Evolutionary conservation across 2,888 invertebrate species (phyloP).

Genomic region (Xestoiulus laeticollis): DNA sequence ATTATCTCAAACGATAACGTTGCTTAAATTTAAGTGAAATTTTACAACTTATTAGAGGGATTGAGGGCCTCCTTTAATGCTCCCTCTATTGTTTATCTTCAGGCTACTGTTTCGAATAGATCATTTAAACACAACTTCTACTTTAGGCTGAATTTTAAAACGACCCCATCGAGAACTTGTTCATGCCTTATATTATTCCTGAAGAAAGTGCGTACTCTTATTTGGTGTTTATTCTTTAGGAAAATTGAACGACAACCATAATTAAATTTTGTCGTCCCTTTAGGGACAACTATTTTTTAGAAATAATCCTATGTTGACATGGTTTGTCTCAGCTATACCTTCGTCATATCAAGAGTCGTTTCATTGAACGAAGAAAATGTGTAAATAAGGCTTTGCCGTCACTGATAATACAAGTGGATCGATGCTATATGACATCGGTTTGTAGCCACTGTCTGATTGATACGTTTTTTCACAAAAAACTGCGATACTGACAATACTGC

Average conservation of each 20-base stretch:
- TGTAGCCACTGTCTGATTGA: background rate
- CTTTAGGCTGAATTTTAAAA: background rate
- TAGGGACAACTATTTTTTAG: background rate
- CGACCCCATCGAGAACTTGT: background rate
- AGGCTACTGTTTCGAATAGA: no score
- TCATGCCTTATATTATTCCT: background rate
- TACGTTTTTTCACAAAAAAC: background rate
- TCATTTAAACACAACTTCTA: no score
- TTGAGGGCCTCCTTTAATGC: no score
- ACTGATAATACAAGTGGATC: background rate
- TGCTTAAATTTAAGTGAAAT: no score
- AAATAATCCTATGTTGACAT: background rate
- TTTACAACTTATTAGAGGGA: no score
- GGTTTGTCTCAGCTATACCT: background rate
- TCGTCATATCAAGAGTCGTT: background rate
- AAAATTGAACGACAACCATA: constrained; percentile 11
- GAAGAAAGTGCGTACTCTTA: background rate
- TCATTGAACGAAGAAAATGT: background rate
- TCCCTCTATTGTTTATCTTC: no score
- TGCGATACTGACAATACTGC: background rate
- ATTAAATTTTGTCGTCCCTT: background rate
- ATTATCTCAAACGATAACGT: no score
- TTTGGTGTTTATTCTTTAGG: constrained; percentile 13
- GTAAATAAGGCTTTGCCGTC: background rate
- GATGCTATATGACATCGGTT: background rate